Conservation (phyloP, 1,140 invertebrate genomes). For the Cephus cinctus region DNA sequence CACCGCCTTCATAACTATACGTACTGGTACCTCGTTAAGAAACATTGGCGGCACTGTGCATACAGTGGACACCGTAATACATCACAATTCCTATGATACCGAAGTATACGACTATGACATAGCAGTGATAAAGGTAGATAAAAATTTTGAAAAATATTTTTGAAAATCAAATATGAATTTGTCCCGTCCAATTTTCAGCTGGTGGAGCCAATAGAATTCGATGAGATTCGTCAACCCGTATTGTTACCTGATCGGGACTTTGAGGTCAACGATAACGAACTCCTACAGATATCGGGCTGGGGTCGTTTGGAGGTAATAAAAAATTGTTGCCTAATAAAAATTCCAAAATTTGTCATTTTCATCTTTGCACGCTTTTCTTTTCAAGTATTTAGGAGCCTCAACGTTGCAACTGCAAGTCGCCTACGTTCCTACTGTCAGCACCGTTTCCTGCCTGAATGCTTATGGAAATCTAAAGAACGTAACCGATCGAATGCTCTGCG, state of each 20-base stretch:
- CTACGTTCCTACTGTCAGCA: neutral
- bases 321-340: no score
- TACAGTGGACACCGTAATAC: neutral
- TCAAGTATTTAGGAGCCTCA: neutral
- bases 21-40: neutral
- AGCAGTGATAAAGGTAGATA: no score
- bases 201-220: no score
- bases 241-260: no score
- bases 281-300: no score
- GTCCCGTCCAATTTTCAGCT: no score
- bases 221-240: no score
- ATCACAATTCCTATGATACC: neutral
- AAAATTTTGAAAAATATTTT: no score
- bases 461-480: neutral
- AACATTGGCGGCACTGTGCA: neutral
- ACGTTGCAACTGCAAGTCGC: neutral
- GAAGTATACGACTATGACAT: neutral
- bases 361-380: conserved; percentile 1
- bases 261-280: no score
- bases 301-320: neutral
- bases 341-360: no score
- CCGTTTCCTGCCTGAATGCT: neutral
- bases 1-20: neutral
- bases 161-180: no score
- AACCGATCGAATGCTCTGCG: no score